These are phyloP conservation scores for Clarias laeviceps DNA, from an alignment of 2,797 vertebrate species.

Conservation along the genomic window DNA sequence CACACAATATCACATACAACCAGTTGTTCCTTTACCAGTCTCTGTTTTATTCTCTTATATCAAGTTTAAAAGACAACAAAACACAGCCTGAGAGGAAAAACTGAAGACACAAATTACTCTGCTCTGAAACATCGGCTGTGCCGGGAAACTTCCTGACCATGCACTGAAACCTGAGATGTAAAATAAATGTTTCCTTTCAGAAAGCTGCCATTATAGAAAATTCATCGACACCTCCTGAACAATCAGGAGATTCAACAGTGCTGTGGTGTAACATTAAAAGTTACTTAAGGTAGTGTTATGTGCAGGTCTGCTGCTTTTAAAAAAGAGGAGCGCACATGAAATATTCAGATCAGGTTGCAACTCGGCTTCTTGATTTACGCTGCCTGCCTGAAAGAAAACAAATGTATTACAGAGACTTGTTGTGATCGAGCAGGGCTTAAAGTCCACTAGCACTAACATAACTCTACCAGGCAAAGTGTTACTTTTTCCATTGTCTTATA, in stretches of 20 bases:
- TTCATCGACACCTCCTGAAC: background rate
- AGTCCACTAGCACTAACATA: background rate
- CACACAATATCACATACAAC: background rate
- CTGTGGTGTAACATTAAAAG: background rate
- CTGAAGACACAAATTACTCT: background rate
- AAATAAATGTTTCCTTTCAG: background rate
- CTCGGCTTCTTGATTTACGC: background rate
- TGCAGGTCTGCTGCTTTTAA: background rate
- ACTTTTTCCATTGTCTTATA: no score
- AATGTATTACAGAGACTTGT: slow-evolving; percentile 10
- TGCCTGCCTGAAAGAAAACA: background rate
- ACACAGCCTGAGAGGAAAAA: background rate
- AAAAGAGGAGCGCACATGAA: background rate
- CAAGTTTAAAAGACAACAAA: background rate
- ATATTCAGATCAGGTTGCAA: slow-evolving; percentile 16
- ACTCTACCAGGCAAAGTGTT: background rate
- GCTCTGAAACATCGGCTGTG: background rate
- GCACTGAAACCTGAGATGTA: background rate
- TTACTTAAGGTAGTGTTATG: background rate
- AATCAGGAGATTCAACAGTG: background rate
- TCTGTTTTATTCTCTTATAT: background rate
- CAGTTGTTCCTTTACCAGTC: background rate
- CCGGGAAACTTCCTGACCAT: background rate
- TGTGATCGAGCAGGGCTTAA: background rate
- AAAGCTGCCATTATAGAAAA: background rate